Evolutionary conservation across 1,140 invertebrate genomes (phyloP).

Genomic region (Eriosoma lanigerum): DNA sequence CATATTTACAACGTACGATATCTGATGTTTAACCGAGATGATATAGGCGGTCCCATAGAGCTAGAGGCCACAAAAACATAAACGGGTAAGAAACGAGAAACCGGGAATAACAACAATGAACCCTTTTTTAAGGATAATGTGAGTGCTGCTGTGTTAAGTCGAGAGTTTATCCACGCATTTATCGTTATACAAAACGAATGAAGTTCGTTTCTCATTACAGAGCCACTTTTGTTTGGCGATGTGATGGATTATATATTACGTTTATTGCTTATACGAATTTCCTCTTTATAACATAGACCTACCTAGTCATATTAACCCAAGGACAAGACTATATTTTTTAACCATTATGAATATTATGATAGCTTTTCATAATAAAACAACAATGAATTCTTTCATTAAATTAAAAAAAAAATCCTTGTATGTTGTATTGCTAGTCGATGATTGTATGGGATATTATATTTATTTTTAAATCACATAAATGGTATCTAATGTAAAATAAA

Average conservation of each 20-base stretch:
- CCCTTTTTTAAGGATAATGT: background rate
- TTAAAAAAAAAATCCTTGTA: conserved; percentile 22
- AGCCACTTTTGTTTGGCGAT: background rate
- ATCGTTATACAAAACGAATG: background rate
- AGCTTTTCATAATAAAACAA: conserved; percentile 7
- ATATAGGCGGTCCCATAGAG: background rate
- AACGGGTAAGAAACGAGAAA: background rate
- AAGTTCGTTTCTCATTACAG: conserved; percentile 1
- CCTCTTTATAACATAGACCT: background rate
- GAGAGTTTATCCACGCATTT: background rate
- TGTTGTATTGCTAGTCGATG: no score
- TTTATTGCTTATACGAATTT: background rate
- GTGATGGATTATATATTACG: background rate
- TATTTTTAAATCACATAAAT: background rate
- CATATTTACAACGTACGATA: background rate
- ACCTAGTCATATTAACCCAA: conserved; percentile 12
- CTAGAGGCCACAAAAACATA: background rate
- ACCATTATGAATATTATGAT: background rate
- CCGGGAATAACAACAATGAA: background rate
- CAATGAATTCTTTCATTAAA: conserved; percentile 11
- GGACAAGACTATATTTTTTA: conserved; percentile 24
- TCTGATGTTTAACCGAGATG: background rate
- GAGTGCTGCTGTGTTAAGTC: background rate
- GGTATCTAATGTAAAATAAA: background rate
- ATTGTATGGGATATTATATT: no score